Evolutionary conservation across 2,888 invertebrate species (phyloP).

Genomic region (Chrysopilus asiliformis): DNA sequence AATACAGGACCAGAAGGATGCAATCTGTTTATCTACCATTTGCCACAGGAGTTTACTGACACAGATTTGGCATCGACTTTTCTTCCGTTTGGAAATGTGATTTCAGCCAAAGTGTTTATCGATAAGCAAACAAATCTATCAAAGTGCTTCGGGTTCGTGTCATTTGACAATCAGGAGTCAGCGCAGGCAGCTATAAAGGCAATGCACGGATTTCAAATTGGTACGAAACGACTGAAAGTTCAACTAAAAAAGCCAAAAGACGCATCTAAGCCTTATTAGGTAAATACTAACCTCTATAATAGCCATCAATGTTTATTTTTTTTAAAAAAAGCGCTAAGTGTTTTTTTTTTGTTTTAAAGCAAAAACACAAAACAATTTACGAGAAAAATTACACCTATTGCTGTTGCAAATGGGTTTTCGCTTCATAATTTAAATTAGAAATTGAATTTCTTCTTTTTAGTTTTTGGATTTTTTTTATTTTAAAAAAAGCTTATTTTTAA

Average conservation of each 20-base stretch:
- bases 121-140: slow-evolving; percentile 99
- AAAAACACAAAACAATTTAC: too few species aligned
- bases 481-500: too few species aligned
- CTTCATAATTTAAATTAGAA: too few species aligned
- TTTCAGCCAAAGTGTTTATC: slow-evolving; percentile 99
- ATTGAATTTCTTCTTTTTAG: too few species aligned
- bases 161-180: slow-evolving; percentile 86
- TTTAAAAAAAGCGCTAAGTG: too few species aligned
- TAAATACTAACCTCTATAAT: slow-evolving; percentile 11
- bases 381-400: too few species aligned
- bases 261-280: slow-evolving; percentile 82
- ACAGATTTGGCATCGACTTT: slow-evolving; percentile 94
- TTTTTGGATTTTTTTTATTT: too few species aligned
- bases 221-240: slow-evolving; percentile 95
- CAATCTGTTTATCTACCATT: slow-evolving; percentile 97
- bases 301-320: too few species aligned
- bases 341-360: too few species aligned
- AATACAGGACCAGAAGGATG: slow-evolving; percentile 98
- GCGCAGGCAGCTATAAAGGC: slow-evolving; percentile 92
- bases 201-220: slow-evolving; percentile 98
- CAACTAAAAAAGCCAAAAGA: slow-evolving; percentile 93
- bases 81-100: slow-evolving; percentile 92
- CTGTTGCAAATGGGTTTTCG: too few species aligned
- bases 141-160: slow-evolving; percentile 99
- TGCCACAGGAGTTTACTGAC: slow-evolving; percentile 98